These are phyloP conservation scores for Thereva nobilitata DNA, from an alignment of 2,888 invertebrate genomes.

Conservation along the genomic window DNA sequence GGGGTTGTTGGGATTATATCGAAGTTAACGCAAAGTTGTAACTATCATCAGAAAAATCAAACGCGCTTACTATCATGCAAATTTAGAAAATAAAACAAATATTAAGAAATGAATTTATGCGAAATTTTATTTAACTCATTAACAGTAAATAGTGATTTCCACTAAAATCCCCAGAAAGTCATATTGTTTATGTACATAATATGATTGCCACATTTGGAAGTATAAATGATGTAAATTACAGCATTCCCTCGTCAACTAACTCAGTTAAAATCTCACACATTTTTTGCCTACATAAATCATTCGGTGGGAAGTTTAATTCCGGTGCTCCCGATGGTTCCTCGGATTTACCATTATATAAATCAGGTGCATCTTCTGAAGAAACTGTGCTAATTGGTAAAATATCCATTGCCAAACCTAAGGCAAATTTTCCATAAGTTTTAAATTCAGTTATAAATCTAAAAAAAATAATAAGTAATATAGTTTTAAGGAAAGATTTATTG, in stretches of 20 bases:
- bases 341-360: conserved; percentile 62
- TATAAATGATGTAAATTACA: conserved; percentile 53
- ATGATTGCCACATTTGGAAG: no score
- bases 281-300: conserved; percentile 66
- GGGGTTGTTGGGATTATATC: no score
- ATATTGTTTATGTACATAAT: no score
- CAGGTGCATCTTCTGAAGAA: conserved; percentile 72
- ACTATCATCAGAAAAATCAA: no score
- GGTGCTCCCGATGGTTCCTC: conserved; percentile 54
- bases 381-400: conserved; percentile 74
- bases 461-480: conserved; percentile 28
- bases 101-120: no score
- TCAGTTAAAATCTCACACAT: conserved; percentile 72
- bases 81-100: no score
- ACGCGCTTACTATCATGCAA: no score
- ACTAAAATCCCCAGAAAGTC: no score
- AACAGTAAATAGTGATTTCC: no score
- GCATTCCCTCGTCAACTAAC: conserved; percentile 65
- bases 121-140: no score
- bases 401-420: conserved; percentile 70
- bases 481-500: conserved; percentile 31
- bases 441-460: conserved; percentile 67
- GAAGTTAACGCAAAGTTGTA: no score
- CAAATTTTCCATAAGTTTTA: conserved; percentile 67
- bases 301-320: conserved; percentile 60